Conservation (phyloP, 2,797 vertebrate genomes). For the Ibycter americanus region DNA sequence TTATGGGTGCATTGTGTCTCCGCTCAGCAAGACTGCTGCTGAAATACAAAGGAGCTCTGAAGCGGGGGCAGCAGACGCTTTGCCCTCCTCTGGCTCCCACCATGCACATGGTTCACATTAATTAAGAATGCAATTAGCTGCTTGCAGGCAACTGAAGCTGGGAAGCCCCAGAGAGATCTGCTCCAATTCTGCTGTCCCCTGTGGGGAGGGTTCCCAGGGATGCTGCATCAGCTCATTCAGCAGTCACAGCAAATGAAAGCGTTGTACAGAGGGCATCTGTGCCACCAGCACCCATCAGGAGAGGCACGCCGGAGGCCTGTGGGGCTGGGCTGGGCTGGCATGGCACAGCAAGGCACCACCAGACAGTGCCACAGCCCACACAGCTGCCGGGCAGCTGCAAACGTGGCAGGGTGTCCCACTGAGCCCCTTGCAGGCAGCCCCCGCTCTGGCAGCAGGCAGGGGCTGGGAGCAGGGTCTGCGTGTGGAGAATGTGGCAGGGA, state of each 20-base stretch:
- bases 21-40: background rate
- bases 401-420: fast-evolving
- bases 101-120: background rate
- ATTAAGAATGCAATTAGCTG: background rate
- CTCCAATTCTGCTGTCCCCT: background rate
- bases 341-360: fast-evolving
- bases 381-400: background rate
- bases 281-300: background rate
- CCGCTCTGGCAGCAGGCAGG: background rate
- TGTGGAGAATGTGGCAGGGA: background rate
- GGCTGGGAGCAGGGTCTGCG: background rate
- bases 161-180: background rate
- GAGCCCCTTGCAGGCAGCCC: background rate
- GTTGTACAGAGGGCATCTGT: background rate
- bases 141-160: background rate
- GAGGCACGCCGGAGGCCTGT: fast-evolving
- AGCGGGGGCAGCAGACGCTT: background rate
- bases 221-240: background rate
- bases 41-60: background rate
- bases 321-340: background rate
- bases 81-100: background rate
- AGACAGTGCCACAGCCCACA: background rate
- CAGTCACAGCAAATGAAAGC: background rate
- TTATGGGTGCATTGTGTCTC: background rate
- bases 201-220: background rate